These are phyloP conservation scores for Rotaria sp. DNA, from an alignment of 2,888 invertebrate genomes.

Conservation along the genomic window DNA sequence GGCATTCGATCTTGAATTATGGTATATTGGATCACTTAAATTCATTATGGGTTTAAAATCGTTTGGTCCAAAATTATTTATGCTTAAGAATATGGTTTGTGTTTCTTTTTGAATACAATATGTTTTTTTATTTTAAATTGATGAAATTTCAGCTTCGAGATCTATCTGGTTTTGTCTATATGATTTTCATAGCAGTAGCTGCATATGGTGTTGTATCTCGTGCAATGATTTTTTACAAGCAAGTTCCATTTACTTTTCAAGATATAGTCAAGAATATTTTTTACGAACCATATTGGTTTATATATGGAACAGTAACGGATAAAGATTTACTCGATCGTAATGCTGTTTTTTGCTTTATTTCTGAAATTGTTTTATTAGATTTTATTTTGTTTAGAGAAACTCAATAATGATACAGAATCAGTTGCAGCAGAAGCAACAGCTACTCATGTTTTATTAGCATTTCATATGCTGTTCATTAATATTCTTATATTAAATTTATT, in stretches of 20 bases:
- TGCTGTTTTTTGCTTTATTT: background rate
- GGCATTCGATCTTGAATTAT: background rate
- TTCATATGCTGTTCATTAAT: constrained; percentile 3
- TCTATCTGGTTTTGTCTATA: background rate
- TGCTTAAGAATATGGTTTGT: background rate
- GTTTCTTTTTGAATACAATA: rapidly evolving
- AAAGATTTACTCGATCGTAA: background rate
- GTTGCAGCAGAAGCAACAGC: background rate
- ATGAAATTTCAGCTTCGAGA: background rate
- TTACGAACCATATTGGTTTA: background rate
- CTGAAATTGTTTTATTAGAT: no score
- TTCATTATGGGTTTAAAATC: background rate
- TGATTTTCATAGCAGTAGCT: background rate
- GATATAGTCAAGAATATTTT: background rate
- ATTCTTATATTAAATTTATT: background rate
- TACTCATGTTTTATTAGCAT: background rate
- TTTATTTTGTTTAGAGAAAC: no score
- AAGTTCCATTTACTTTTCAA: background rate
- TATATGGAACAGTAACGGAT: background rate
- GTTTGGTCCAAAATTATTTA: background rate
- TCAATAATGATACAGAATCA: no score
- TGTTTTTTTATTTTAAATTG: background rate
- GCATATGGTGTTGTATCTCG: constrained; percentile 12
- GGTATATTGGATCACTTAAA: background rate
- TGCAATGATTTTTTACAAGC: background rate